A percentile compares a stretch with the other conserved stretches of the same genome.
Evolutionary conservation across 1,140 invertebrate species (phyloP).

Genomic region (Atopsyche davidsoni): DNA sequence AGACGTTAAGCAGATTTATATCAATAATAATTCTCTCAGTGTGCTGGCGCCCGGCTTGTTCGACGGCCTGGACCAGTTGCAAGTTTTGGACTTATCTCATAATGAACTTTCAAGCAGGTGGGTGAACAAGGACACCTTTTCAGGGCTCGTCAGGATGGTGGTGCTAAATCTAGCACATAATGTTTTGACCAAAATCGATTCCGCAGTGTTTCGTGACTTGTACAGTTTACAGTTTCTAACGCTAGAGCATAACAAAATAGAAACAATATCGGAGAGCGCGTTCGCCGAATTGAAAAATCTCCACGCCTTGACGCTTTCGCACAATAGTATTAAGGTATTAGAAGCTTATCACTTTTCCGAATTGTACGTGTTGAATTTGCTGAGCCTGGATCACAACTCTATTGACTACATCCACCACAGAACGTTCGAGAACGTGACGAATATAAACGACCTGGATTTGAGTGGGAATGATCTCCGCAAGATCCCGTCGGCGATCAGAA

Average conservation of each 20-base stretch:
- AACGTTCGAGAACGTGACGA: slow-evolving; percentile 73
- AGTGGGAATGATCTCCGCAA: slow-evolving; percentile 66
- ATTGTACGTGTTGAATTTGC: slow-evolving; percentile 62
- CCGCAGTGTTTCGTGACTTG: slow-evolving; percentile 66
- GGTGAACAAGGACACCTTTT: slow-evolving; percentile 73
- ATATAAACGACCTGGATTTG: slow-evolving; percentile 72
- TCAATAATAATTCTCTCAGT: slow-evolving; percentile 75
- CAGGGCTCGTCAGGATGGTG: slow-evolving; percentile 63
- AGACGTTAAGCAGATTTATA: slow-evolving; percentile 62
- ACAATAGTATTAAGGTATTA: slow-evolving; percentile 65
- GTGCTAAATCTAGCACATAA: slow-evolving; percentile 73
- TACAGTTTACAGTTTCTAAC: slow-evolving; percentile 70
- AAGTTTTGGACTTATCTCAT: slow-evolving; percentile 67
- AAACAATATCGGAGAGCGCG: slow-evolving; percentile 63
- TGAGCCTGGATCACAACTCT: slow-evolving; percentile 70
- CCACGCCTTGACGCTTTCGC: slow-evolving; percentile 65
- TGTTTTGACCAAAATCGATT: slow-evolving; percentile 61
- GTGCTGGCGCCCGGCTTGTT: slow-evolving; percentile 70
- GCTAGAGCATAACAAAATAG: slow-evolving; percentile 70
- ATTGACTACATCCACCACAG: slow-evolving; percentile 62
- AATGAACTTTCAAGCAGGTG: slow-evolving; percentile 74
- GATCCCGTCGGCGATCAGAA: slow-evolving; percentile 64
- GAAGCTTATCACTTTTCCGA: slow-evolving; percentile 65
- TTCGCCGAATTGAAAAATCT: slow-evolving; percentile 70
- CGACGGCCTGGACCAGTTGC: slow-evolving; percentile 66